A percentile compares a stretch with the other conserved stretches of the same genome.
Evolutionary conservation across 2,888 invertebrate genomes (phyloP).

Genomic region (Cantharis flavilabris): DNA sequence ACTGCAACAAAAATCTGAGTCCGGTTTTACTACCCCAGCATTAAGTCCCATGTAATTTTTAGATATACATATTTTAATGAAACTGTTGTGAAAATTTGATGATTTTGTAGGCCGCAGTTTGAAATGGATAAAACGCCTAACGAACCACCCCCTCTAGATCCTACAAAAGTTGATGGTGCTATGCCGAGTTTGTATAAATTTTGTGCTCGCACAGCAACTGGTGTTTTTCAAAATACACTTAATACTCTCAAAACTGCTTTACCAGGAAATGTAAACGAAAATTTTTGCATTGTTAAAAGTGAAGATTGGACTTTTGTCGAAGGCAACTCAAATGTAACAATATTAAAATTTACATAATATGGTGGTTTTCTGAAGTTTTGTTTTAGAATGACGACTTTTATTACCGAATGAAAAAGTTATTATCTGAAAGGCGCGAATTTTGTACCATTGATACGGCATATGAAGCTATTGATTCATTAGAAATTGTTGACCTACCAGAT

Average conservation of each 20-base stretch:
- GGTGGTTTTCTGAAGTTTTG: not conserved
- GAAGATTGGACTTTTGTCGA: slow-evolving; percentile 58
- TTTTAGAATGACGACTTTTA: slow-evolving; percentile 55
- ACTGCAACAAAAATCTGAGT: slow-evolving; percentile 62
- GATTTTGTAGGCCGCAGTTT: slow-evolving; percentile 32
- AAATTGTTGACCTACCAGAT: slow-evolving; percentile 20
- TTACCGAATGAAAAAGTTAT: slow-evolving; percentile 58
- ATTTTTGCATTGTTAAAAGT: slow-evolving; percentile 45
- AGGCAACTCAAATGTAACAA: slow-evolving; percentile 49
- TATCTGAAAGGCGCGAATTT: slow-evolving; percentile 62
- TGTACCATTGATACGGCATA: slow-evolving; percentile 64
- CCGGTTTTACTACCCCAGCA: slow-evolving; percentile 51
- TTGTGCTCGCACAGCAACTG: slow-evolving; percentile 77
- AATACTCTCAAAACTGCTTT: slow-evolving; percentile 76
- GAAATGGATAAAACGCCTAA: slow-evolving; percentile 34
- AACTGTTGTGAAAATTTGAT: not conserved
- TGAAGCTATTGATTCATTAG: slow-evolving; percentile 54
- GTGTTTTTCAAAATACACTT: slow-evolving; percentile 69
- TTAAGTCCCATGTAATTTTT: slow-evolving; percentile 52
- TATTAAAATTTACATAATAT: slow-evolving; percentile 13
- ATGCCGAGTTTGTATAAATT: slow-evolving; percentile 61
- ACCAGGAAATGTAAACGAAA: slow-evolving; percentile 59
- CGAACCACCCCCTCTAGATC: slow-evolving; percentile 36
- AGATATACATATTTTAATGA: not conserved
- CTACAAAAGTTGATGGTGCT: slow-evolving; percentile 50